Base-by-base conservation (phyloP, 2,113 vertebrate genomes). In the Eurystomus gularis region DNA sequence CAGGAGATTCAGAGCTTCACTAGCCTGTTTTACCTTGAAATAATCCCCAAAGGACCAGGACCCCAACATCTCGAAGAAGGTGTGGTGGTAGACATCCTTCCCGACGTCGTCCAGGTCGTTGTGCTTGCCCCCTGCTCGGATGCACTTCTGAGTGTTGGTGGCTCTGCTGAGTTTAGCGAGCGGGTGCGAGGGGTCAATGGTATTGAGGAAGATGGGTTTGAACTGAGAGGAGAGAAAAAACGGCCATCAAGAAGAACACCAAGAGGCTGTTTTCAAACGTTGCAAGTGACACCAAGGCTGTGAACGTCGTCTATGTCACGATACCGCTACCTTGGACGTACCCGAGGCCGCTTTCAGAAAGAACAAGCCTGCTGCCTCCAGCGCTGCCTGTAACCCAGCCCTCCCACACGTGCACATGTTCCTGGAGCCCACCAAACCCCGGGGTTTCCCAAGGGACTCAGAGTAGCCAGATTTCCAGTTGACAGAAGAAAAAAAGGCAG, bases 1-100 rank as follows among this genome's bases (percentile, higher is more conserved):
- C 37, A 71, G 23, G 23, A 42, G 26, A 71, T 46, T 77, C 33
- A 49, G 70, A 71, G 48, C 24, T 81, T 82, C 54, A 33, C 6
- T 29, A 57, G 73, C 35, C 33, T 87, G 14, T 8, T 76, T 94
- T 98, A 99, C 99, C 99, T 99, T 99, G 88, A 99, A 99, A 93
- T 99, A 99, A 97, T 99, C 99, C 29, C 99, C 99, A 73, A 99
- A 99, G 82, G 99, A 99, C 99, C 99, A 99, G 83, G 99, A 99
- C 6, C 99, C 99, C 97, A 99, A 77, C 99, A 99, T 99, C 98
- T 99, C 99, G 5, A 99, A 99, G 98, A 99, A 99, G 65, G 99
- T 99, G 97, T 99, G 99, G 80, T 99, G 99, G 94, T 99, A 99
- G 79, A 99, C 99, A 35, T 99, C 99, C 89, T 99, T 99, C n/a